Base-by-base conservation (phyloP, 2,797 vertebrate species). In the Erithacus rubecula region DNA sequence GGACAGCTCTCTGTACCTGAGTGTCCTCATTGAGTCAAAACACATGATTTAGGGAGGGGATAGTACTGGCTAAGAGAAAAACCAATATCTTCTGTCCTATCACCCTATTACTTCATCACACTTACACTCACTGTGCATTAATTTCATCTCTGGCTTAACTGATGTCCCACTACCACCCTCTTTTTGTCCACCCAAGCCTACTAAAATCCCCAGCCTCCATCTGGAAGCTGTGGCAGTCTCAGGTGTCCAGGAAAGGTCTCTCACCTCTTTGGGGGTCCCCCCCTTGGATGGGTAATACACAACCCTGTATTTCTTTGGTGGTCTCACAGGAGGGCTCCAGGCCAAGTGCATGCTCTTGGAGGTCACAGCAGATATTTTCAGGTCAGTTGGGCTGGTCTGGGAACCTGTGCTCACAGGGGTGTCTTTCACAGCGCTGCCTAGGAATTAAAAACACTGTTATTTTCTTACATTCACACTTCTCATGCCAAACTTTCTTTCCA, bases 261-360 rank as follows among this genome's bases (percentile, higher is more conserved):
- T 98, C 90, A 99, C 99, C 99, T 99, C 99, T 71, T 97, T 97
- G 32, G 98, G 97, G 43, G 49, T 96, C 29, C 98, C 98, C 4
- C 98, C 98, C 93, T 98, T 98, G 2, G 98, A 98, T 10, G 98
- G 98, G 59, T 98, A 98, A 96, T 98, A 99, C 37, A 99, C 98
- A 78, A 99, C 96, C 64, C 98, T 97, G 87, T 99, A 99, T 96
- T 98, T 98, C 80, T 98, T 97, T 11, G 99, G 98, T 7, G 70
- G 75, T 22, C 96, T 97, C 5, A 75, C 47, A 15, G 98, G 98
- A 36, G 98, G 97, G 29, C 89, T 98, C 99, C 99, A 99, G 95
- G 98, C 98, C 87, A 99, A 97, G 77, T 95, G 97, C 96, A 99
- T 97, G 69, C 98, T 98, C 93, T 98, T 98, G 53, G 98, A 98